These are phyloP conservation scores for Tenthredo notha DNA, from an alignment of 2,888 invertebrate genomes.

Conservation along the genomic window DNA sequence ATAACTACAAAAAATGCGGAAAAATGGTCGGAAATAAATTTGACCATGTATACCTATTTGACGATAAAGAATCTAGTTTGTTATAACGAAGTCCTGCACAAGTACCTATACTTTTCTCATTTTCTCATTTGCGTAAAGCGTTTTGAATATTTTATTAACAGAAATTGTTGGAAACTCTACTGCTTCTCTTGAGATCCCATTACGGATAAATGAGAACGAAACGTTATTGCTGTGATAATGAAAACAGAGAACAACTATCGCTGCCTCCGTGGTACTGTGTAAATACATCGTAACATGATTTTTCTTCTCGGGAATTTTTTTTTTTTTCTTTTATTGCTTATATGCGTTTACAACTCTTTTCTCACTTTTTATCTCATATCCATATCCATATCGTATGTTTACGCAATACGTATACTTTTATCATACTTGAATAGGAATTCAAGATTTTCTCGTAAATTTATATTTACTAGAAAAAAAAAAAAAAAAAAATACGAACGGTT, in stretches of 20 bases:
- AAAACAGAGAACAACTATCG: not conserved
- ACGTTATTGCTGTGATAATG: not conserved
- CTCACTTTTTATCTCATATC: not conserved
- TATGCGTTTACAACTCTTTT: not conserved
- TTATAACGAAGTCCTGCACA: not conserved
- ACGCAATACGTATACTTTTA: not conserved
- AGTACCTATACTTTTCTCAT: too few relatives aligned
- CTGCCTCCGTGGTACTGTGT: not conserved
- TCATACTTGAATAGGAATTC: not conserved
- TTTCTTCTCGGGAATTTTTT: not conserved
- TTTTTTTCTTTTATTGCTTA: not conserved
- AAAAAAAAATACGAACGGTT: not conserved
- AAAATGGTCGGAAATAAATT: not conserved
- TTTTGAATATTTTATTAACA: slow-evolving; percentile 40
- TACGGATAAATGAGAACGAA: not conserved
- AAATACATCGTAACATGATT: not conserved
- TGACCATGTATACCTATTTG: not conserved
- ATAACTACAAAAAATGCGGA: not conserved
- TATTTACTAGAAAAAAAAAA: not conserved
- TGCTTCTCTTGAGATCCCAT: not conserved
- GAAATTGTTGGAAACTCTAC: not conserved
- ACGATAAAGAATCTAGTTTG: not conserved
- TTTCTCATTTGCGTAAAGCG: not conserved
- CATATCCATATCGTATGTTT: not conserved
- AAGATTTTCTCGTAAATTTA: not conserved